Conservation (phyloP, 2,113 vertebrate genomes). For the Lampris megalopsis region DNA sequence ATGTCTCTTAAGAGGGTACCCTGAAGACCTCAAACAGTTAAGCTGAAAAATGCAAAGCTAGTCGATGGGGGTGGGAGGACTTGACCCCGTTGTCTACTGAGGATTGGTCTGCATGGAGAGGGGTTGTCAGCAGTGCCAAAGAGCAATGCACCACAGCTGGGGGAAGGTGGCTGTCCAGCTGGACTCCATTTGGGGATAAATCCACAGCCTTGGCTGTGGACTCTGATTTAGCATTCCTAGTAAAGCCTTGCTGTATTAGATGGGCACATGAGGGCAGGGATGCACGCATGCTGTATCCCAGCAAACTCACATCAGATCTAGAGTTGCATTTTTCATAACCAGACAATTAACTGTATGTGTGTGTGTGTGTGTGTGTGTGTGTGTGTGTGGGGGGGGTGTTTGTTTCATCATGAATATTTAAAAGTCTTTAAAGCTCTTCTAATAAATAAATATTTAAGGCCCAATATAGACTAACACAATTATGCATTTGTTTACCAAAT, state of each 20-base stretch:
- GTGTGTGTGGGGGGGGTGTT: neutral
- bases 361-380: conserved; percentile 8
- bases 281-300: conserved; percentile 5
- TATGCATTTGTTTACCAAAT: neutral
- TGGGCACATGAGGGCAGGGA: conserved; percentile 4
- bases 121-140: conserved; percentile 36
- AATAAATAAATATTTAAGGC: too few relatives aligned
- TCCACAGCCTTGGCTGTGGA: conserved; percentile 14
- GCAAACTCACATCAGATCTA: neutral
- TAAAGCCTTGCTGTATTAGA: conserved; percentile 30
- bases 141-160: conserved; percentile 36
- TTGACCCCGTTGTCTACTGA: neutral
- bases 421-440: neutral
- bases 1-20: neutral
- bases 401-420: neutral
- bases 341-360: neutral
- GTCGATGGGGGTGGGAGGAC: neutral
- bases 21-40: neutral
- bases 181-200: conserved; percentile 40
- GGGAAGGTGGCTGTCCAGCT: conserved; percentile 41
- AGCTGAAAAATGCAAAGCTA: neutral
- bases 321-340: conserved; percentile 16
- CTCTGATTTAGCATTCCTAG: conserved; percentile 49
- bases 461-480: neutral
- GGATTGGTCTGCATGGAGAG: conserved; percentile 16